Evolutionary conservation across 2,888 invertebrate species (phyloP), one percentile per base, ranked within the genome.

Genomic region (Acheta domesticus): DNA sequence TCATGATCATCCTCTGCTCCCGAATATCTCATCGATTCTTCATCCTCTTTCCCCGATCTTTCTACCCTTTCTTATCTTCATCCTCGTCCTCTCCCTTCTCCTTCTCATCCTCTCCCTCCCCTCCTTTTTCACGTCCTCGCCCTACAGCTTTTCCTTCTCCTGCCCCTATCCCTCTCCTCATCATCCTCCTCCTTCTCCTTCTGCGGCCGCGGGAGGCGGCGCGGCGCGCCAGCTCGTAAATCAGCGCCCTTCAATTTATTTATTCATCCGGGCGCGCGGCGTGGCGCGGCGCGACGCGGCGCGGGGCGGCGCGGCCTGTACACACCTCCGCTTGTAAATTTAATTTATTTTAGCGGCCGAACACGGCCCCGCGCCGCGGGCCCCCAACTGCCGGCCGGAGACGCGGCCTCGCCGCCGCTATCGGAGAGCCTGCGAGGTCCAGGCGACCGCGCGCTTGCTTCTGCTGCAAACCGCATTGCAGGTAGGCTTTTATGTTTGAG

Each of bases 351-450:
- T n/a, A n/a, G 14, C 62, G n/a, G 62, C 62, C 62, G 62, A 62
- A 62, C 62, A 19, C n/a, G 19, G 1, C 2, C 12, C 3, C 48
- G 20, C 21, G 88, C 88, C 87, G 88, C 88, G 87, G 87, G 89
- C 89, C 88, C 89, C 89, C 89, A 89, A 89, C 89, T 89, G 89
- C n/a, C 49, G 0, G 11, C 12, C 12, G n/a, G 2, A 12, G 88
- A 88, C 87, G 88, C 88, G 87, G 87, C 89, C 89, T 88, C 89
- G 23, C 23, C 23, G 23, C 23, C 23, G 23, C 1, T n/a, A n/a
- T n/a, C n/a, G 23, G 23, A 23, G 23, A 23, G 11, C 36, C 8
- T 8, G 11, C 36, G 36, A 36, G 11, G 36, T 36, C 8, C 36
- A 36, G 36, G 36, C 36, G 36, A 36, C 36, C 36, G 36, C 36